A percentile compares a stretch with the other conserved stretches of the same genome.
These are phyloP conservation scores for Frieseomelitta varia DNA, from an alignment of 1,140 invertebrate genomes.

Conservation along the genomic window DNA sequence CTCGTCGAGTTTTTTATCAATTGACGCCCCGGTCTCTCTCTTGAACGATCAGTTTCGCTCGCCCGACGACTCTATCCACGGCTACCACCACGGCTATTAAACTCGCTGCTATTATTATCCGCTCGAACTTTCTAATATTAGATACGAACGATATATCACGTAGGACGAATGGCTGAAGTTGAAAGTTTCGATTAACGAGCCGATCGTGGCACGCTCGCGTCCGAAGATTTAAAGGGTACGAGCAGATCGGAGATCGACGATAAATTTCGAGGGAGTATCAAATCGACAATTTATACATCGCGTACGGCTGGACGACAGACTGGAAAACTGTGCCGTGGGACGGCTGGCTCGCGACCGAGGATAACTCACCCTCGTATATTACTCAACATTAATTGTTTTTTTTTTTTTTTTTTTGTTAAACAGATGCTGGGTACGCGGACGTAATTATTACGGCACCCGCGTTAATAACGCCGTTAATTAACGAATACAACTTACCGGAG, in stretches of 20 bases:
- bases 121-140: conserved; percentile 16
- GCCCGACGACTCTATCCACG: conserved; percentile 8
- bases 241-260: not conserved
- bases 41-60: not conserved
- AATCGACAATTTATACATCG: not conserved
- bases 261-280: not conserved
- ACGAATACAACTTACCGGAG: conserved; percentile 18
- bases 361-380: not conserved
- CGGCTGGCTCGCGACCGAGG: not conserved
- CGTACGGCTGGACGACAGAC: no score
- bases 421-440: not conserved
- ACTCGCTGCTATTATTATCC: conserved; percentile 8
- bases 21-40: not conserved
- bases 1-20: not conserved
- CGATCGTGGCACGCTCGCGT: not conserved
- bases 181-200: conserved; percentile 21
- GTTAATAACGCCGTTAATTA: conserved; percentile 37
- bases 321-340: not conserved
- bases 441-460: conserved; percentile 20
- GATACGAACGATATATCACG: conserved; percentile 17
- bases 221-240: not conserved
- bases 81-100: not conserved
- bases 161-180: conserved; percentile 3
- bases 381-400: conserved; percentile 30
- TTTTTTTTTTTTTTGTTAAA: conserved; percentile 21